These are phyloP conservation scores for Drosophila ironensis DNA, from an alignment of 1,140 invertebrate genomes.

Conservation along the genomic window DNA sequence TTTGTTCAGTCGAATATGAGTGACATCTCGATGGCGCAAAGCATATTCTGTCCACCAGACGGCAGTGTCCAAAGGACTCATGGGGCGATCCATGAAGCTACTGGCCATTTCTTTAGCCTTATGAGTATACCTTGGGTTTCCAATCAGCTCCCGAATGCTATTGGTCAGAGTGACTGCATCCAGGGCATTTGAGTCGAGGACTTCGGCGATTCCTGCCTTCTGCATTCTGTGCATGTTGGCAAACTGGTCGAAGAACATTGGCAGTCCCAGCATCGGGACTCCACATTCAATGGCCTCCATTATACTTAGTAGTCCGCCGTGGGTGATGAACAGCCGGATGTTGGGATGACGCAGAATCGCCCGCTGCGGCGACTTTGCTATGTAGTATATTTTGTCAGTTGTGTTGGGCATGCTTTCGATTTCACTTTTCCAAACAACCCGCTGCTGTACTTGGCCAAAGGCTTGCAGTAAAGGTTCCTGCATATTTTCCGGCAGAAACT, in stretches of 20 bases:
- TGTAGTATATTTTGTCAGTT: conserved; percentile 85
- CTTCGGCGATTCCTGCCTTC: conserved; percentile 83
- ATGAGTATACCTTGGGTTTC: conserved; percentile 7
- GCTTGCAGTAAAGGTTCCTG: conserved; percentile 39
- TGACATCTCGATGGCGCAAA: conserved; percentile 53
- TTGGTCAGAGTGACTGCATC: no score
- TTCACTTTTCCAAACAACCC: conserved; percentile 84
- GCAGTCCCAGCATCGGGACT: conserved; percentile 38
- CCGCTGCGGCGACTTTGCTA: conserved; percentile 83
- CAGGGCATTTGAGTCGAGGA: conserved; percentile 13
- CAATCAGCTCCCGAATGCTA: conserved; percentile 12
- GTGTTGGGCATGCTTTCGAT: conserved; percentile 39
- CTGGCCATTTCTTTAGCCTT: conserved; percentile 76
- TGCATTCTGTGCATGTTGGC: conserved; percentile 22
- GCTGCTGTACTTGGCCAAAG: conserved; percentile 56
- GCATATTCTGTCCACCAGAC: conserved; percentile 86
- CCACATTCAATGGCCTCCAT: conserved; percentile 27
- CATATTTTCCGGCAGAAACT: conserved; percentile 82
- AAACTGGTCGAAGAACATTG: conserved; percentile 46
- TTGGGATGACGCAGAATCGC: conserved; percentile 77
- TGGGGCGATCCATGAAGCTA: conserved; percentile 83
- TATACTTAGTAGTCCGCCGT: conserved; percentile 33
- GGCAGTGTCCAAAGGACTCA: conserved; percentile 83
- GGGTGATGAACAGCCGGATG: conserved; percentile 34
- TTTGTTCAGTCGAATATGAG: conserved; percentile 78